Evolutionary conservation across 2,113 vertebrate genomes (phyloP).

Genomic region (Pterophyllum scalare): DNA sequence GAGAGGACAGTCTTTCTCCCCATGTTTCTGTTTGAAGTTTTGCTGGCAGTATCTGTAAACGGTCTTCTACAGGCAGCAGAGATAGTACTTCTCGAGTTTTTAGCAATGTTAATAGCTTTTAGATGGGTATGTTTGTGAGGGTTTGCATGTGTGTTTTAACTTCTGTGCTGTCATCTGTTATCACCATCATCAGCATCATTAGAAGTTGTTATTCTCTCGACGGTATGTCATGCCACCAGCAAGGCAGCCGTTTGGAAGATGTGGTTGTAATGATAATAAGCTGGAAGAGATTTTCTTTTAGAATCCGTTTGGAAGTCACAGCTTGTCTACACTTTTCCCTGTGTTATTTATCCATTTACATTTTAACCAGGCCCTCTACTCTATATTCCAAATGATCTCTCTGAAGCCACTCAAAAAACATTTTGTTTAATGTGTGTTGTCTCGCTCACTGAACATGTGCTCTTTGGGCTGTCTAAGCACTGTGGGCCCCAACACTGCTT

Average conservation of each 20-base stretch:
- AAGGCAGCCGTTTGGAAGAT: constrained; percentile 38
- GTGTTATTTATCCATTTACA: constrained; percentile 42
- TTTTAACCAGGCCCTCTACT: constrained; percentile 34
- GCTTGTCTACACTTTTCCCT: constrained; percentile 16
- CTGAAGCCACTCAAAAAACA: constrained; percentile 20
- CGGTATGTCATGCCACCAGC: constrained; percentile 37
- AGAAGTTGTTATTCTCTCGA: constrained; percentile 34
- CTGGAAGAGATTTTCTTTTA: constrained; percentile 40
- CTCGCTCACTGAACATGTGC: constrained; percentile 9
- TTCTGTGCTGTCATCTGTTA: constrained; percentile 47
- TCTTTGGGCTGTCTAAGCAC: not conserved
- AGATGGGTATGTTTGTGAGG: not conserved
- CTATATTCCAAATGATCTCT: constrained; percentile 28
- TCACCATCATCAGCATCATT: constrained; percentile 35
- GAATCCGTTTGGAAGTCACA: constrained; percentile 54
- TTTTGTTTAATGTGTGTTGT: constrained; percentile 12
- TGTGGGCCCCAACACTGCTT: constrained; percentile 5
- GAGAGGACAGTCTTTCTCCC: constrained; percentile 34
- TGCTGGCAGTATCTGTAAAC: constrained; percentile 33
- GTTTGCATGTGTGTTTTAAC: not conserved
- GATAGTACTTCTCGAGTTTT: constrained; percentile 20
- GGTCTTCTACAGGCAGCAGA: constrained; percentile 17
- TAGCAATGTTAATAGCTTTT: constrained; percentile 39
- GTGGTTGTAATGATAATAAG: constrained; percentile 47
- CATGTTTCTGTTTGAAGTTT: constrained; percentile 42